Conservation (phyloP, 2,113 vertebrate genomes). For the Gorsachius goisagi region DNA sequence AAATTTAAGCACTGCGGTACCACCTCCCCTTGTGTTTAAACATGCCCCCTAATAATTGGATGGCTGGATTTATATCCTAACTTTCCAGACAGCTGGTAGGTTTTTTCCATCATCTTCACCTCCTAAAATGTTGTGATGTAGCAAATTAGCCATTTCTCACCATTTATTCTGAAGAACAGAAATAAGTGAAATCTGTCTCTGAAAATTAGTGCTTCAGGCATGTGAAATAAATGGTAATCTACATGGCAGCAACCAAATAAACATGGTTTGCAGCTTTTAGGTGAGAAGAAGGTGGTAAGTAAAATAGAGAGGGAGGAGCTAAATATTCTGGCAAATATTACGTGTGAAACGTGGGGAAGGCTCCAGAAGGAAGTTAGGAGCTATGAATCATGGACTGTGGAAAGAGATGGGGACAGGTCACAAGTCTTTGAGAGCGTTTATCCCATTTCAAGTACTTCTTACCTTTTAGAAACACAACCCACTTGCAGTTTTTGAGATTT, state of each 20-base stretch:
- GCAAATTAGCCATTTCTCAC: conserved; percentile 57
- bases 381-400: fast-evolving
- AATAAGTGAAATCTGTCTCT: conserved; percentile 40
- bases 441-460: neutral
- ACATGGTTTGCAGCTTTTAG: conserved; percentile 30
- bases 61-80: conserved; percentile 1
- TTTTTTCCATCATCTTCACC: neutral
- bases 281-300: conserved; percentile 29
- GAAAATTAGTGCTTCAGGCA: conserved; percentile 36
- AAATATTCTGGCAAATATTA: neutral
- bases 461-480: neutral
- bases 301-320: conserved; percentile 42
- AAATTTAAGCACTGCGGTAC: neutral
- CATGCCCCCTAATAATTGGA: neutral
- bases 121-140: conserved; percentile 55
- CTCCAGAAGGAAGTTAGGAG: neutral
- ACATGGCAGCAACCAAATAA: conserved; percentile 24
- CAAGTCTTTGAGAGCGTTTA: neutral
- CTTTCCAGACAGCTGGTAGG: conserved; percentile 39
- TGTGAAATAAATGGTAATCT: conserved; percentile 13
- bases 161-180: conserved; percentile 36
- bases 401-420: neutral
- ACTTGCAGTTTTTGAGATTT: neutral
- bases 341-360: neutral
- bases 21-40: neutral